Base-by-base conservation (phyloP, 2,888 invertebrate genomes). In the Macrosoma leucophasiata region DNA sequence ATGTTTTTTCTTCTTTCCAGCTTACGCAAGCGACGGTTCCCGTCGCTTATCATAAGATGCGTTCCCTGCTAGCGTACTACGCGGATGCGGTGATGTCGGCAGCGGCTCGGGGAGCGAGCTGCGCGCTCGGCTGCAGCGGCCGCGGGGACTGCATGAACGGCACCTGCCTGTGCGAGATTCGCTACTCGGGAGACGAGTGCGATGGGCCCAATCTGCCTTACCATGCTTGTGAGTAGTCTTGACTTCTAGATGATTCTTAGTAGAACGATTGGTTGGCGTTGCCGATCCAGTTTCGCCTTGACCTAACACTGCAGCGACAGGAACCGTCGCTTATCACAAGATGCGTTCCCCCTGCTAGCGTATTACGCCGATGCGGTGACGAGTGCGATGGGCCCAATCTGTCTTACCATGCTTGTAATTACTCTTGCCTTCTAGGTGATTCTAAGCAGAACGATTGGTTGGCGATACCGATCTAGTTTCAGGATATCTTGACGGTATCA, bases 131-230 rank as follows among this genome's bases (percentile, higher is more conserved):
- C 73, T 96, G 96, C 82, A 95, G 93, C 59, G 95, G 95, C 43
- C 91, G 93, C 43, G 96, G 96, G 11, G 96, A 96, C 79, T 96
- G 96, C 75, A 89, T 93, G 66, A 94, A 96, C 71, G 95, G 95
- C 46, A 95, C 94, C 33, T 96, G 96, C 67, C 87, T 95, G 51
- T 96, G 96, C 75, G 95, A 95, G 86, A 96, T 96, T 54, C 88
- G 90, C 33, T 96, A 91, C 71, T 88, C 94, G 39, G 96, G 96
- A 6, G 90, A 91, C 39, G 89, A 91, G 59, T 95, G 96, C 67
- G 90, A 91, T 39, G 90, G 91, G 14, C 93, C 92, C 43, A 95
- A 96, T 76, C 71, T 94, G 52, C 91, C 92, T 15, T 96, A 95
- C 62, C 93, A 89, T 58, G 86, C 86, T 14, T 84, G 86, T 66